Percentiles rank a stretch among this genome's conserved stretches.
phyloP scores from a whole-genome alignment of 2,113 vertebrate species.

The Electrona antarctica region DNA sequence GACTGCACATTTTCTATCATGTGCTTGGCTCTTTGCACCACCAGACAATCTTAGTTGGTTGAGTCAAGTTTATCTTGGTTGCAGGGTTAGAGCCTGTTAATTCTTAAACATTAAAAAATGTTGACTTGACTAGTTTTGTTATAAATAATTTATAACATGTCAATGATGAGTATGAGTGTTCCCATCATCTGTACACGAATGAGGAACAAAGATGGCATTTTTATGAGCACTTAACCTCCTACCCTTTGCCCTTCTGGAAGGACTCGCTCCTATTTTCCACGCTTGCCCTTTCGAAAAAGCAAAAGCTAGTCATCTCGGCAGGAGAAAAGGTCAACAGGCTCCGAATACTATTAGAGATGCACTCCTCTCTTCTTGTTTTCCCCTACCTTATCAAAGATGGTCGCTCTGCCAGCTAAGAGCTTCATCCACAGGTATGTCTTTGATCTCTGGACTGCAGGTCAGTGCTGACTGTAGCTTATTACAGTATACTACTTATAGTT shows the following conservation, averaged over 20 bases:
- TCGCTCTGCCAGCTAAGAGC: background rate
- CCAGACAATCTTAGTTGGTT: too few relatives aligned
- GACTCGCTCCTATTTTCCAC: conserved; percentile 34
- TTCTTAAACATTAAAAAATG: too few relatives aligned
- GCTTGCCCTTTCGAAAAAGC: conserved; percentile 68
- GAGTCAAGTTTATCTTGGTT: too few relatives aligned
- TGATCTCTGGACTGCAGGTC: conserved; percentile 17
- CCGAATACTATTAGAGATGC: conserved; percentile 52
- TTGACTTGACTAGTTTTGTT: too few relatives aligned
- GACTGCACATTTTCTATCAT: too few relatives aligned
- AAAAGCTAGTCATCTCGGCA: conserved; percentile 52
- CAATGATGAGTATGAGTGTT: conserved; percentile 15
- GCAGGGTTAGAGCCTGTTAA: too few relatives aligned
- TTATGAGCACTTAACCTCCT: conserved; percentile 2
- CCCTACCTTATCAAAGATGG: conserved; percentile 3
- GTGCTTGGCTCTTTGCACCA: too few relatives aligned
- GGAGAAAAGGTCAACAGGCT: conserved; percentile 66
- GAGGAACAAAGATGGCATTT: conserved; percentile 21
- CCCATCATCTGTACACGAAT: conserved; percentile 19
- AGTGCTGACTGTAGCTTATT: background rate
- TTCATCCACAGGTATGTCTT: conserved; percentile 10
- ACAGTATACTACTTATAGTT: conserved; percentile 3
- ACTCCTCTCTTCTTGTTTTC: conserved; percentile 15
- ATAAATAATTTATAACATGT: too few relatives aligned
- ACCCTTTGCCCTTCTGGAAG: conserved; percentile 26